A percentile compares a stretch with the other conserved stretches of the same genome.
Evolutionary conservation across 1,140 invertebrate genomes (phyloP).

Genomic region (Diploscapter pachys): DNA sequence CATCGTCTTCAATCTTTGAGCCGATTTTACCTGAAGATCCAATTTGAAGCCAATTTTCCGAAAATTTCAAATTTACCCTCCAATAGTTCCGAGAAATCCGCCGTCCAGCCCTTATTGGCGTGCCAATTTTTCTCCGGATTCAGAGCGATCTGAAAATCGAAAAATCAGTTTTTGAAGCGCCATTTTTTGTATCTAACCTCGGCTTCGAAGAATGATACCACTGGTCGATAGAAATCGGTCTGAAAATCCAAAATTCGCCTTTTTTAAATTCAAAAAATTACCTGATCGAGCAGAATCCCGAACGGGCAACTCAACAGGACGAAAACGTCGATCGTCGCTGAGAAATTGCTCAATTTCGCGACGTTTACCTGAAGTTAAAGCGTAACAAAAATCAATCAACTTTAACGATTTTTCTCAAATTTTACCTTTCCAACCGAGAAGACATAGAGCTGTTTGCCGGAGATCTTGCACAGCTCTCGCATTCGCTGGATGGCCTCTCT

Average conservation of each 20-base stretch:
- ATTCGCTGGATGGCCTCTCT: conserved; percentile 34
- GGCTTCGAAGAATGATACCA: conserved; percentile 39
- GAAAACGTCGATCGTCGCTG: conserved; percentile 39
- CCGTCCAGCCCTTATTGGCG: conserved; percentile 36
- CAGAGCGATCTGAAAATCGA: conserved; percentile 10
- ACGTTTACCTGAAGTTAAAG: conserved; percentile 35
- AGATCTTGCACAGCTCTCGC: conserved; percentile 35
- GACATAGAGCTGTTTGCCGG: conserved; percentile 37
- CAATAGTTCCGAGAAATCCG: conserved; percentile 35
- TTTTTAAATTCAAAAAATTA: too few species aligned
- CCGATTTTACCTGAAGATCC: conserved; percentile 28
- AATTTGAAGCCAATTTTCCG: not conserved
- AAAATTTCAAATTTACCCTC: conserved; percentile 25
- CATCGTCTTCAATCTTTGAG: not conserved
- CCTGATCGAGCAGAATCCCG: conserved; percentile 37
- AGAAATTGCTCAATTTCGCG: conserved; percentile 39
- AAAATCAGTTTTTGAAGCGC: too few species aligned
- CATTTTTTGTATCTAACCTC: conserved; percentile 13
- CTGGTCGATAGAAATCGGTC: conserved; percentile 37
- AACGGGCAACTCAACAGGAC: conserved; percentile 43
- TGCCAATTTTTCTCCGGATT: conserved; percentile 37
- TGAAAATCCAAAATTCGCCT: too few species aligned
- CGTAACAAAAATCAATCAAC: not conserved
- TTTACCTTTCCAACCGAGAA: conserved; percentile 40
- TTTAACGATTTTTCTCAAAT: too few species aligned